A percentile compares a stretch with the other conserved stretches of the same genome.
phyloP scores from a whole-genome alignment of 2,113 vertebrate species.

The Ivindomyrus marchei region DNA sequence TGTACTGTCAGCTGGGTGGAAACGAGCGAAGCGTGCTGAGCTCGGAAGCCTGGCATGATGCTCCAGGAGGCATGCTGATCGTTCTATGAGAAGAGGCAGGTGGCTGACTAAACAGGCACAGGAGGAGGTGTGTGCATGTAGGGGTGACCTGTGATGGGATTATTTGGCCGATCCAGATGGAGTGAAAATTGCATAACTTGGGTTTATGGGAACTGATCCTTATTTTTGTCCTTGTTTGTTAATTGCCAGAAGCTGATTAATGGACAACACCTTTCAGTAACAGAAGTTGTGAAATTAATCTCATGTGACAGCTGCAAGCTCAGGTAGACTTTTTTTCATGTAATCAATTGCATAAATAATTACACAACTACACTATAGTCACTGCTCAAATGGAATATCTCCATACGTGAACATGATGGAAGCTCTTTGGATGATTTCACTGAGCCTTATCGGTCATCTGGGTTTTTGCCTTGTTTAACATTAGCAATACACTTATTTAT shows the following conservation, averaged over 20 bases:
- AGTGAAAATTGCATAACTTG: neutral
- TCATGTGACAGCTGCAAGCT: neutral
- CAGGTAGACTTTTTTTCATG: constrained; percentile 1
- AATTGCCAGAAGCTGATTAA: neutral
- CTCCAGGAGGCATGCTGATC: neutral
- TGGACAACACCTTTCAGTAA: neutral
- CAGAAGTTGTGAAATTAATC: neutral
- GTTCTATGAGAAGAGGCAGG: neutral
- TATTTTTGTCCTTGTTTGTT: neutral
- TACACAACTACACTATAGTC: neutral
- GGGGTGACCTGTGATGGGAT: neutral
- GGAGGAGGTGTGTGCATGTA: neutral
- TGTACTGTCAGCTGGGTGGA: neutral
- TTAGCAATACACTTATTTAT: neutral
- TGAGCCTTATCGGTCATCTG: neutral
- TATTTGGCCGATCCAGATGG: neutral
- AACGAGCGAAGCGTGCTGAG: neutral
- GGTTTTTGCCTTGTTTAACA: constrained; percentile 7
- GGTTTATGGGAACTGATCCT: neutral
- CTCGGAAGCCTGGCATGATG: neutral
- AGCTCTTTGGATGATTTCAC: neutral
- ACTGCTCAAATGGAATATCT: neutral
- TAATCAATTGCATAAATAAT: neutral
- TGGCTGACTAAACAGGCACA: neutral
- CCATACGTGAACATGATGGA: neutral